Percentiles rank a stretch among this genome's conserved stretches.
These are phyloP conservation scores for Eupeodes latifasciatus DNA, from an alignment of 2,888 invertebrate genomes.

Conservation along the genomic window DNA sequence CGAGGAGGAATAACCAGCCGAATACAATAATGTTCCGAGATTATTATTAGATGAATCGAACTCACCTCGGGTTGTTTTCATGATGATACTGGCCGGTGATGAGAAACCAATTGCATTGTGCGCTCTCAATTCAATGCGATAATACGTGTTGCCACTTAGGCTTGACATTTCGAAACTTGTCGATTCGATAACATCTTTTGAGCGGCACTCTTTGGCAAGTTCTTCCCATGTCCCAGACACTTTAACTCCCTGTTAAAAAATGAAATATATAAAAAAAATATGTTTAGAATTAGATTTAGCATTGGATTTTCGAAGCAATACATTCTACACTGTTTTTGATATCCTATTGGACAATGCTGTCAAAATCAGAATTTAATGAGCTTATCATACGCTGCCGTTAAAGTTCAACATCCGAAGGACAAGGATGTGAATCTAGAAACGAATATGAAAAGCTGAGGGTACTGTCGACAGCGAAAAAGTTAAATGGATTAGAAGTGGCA, in stretches of 20 bases:
- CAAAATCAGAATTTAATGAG: no score
- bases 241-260: conserved; percentile 86
- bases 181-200: conserved; percentile 87
- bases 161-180: conserved; percentile 89
- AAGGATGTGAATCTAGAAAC: no score
- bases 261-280: conserved; percentile 28
- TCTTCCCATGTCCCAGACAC: conserved; percentile 88
- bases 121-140: conserved; percentile 93
- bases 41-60: conserved; percentile 85
- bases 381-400: no score
- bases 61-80: conserved; percentile 96
- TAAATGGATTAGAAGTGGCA: no score
- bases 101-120: conserved; percentile 94
- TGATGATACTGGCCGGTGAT: conserved; percentile 89
- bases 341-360: no score
- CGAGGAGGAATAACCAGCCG: conserved; percentile 84
- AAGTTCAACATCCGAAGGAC: no score
- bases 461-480: no score
- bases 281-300: background rate
- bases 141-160: conserved; percentile 91
- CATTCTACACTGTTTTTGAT: background rate
- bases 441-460: no score
- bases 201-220: conserved; percentile 85
- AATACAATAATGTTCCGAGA: conserved; percentile 84
- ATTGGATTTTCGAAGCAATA: background rate